Conservation (phyloP, 2,797 vertebrate species). For the Mormyrus proboscirostris region DNA sequence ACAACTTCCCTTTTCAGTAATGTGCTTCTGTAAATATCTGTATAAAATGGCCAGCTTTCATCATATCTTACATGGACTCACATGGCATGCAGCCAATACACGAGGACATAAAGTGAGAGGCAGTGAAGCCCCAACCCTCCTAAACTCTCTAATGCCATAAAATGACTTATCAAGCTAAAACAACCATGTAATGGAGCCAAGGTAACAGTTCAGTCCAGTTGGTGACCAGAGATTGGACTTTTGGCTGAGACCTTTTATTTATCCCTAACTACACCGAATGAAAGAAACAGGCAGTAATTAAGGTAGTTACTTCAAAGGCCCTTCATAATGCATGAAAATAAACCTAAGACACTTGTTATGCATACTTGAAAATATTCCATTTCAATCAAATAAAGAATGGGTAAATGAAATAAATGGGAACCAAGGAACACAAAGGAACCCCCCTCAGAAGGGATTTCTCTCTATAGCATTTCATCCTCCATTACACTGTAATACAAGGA, state of each 20-base stretch:
- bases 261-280: not conserved
- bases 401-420: not conserved
- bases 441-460: not conserved
- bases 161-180: conserved; percentile 3
- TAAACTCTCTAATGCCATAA: not conserved
- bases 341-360: not conserved
- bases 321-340: not conserved
- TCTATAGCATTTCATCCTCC: conserved; percentile 24
- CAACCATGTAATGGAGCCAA: not conserved
- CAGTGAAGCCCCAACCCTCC: not conserved
- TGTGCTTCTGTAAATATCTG: conserved; percentile 17
- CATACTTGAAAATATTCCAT: not conserved
- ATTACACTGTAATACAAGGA: conserved; percentile 15
- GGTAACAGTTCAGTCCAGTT: not conserved
- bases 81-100: conserved; percentile 31
- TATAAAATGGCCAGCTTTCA: conserved; percentile 28
- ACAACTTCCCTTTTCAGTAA: conserved; percentile 35
- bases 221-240: not conserved
- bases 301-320: not conserved
- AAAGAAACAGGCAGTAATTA: not conserved
- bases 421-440: not conserved
- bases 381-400: not conserved
- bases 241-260: not conserved
- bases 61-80: conserved; percentile 20
- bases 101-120: not conserved